Conservation (phyloP, 1,140 invertebrate species). For the Trichogramma pretiosum region DNA sequence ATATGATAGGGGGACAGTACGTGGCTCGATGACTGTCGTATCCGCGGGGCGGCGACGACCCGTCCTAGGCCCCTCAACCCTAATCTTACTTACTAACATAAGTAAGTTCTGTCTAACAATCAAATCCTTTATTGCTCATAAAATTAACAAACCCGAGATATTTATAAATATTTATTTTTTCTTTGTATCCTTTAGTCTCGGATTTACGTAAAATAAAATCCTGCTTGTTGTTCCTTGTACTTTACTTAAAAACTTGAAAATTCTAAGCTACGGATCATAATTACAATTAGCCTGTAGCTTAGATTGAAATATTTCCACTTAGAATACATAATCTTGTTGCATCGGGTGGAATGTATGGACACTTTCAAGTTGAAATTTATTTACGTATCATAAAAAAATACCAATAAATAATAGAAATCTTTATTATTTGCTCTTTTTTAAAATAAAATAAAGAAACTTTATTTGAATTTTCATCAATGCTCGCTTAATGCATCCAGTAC, state of each 20-base stretch:
- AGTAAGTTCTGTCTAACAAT: slow-evolving; percentile 49
- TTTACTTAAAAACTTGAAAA: slow-evolving; percentile 9
- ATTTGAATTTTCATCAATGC: no score
- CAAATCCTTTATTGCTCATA: slow-evolving; percentile 29
- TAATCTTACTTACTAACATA: slow-evolving; percentile 50
- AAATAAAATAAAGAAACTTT: no score
- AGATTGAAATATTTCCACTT: not conserved
- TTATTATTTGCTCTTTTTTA: no score
- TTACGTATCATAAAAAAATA: no score
- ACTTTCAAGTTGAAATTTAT: no score
- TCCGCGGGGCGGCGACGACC: slow-evolving; percentile 48
- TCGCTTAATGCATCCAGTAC: no score
- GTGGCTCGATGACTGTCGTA: slow-evolving; percentile 49
- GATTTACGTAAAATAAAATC: slow-evolving; percentile 42
- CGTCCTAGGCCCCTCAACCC: slow-evolving; percentile 48
- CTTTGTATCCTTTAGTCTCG: slow-evolving; percentile 38
- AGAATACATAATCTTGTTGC: no score
- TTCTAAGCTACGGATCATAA: slow-evolving; percentile 10
- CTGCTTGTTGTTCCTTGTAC: slow-evolving; percentile 36
- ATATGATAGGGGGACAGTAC: slow-evolving; percentile 50
- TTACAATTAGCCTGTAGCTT: not conserved
- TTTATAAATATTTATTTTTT: slow-evolving; percentile 31
- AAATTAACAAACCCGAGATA: slow-evolving; percentile 28
- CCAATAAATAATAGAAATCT: no score
- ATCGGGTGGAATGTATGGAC: no score